A percentile compares a stretch with the other conserved stretches of the same genome.
These are phyloP conservation scores for Podotricha telesiphe DNA, from an alignment of 2,888 invertebrate species.

Conservation along the genomic window DNA sequence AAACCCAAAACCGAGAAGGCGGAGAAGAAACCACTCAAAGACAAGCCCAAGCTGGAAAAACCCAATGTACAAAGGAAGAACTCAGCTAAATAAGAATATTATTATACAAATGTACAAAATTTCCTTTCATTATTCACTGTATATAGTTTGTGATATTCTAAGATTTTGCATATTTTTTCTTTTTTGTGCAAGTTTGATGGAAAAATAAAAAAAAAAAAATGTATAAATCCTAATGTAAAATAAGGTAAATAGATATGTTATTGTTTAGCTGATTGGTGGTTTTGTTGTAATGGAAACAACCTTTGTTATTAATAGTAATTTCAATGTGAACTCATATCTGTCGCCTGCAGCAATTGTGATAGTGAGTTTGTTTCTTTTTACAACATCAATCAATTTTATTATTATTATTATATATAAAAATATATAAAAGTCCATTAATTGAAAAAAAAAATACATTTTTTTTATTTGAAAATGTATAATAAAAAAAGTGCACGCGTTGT, in stretches of 20 bases:
- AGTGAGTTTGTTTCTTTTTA: slow-evolving; percentile 14
- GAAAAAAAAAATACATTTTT: slow-evolving; percentile 44
- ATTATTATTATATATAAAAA: slow-evolving; percentile 6
- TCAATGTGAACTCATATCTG: not conserved
- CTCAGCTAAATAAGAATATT: slow-evolving; percentile 61
- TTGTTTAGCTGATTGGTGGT: slow-evolving; percentile 16
- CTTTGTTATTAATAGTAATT: not conserved
- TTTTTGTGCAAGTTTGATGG: slow-evolving; percentile 26
- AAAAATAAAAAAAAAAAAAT: slow-evolving; percentile 37
- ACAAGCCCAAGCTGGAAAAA: slow-evolving; percentile 46
- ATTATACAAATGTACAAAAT: slow-evolving; percentile 33
- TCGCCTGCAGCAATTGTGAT: not conserved
- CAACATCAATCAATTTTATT: slow-evolving; percentile 8
- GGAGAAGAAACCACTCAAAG: slow-evolving; percentile 45
- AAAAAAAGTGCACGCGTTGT: slow-evolving; percentile 36
- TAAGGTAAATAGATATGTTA: slow-evolving; percentile 17
- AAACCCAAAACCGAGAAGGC: slow-evolving; percentile 42
- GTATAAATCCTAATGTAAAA: slow-evolving; percentile 36
- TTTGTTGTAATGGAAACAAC: slow-evolving; percentile 11
- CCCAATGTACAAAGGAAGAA: slow-evolving; percentile 62
- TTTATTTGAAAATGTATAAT: slow-evolving; percentile 35
- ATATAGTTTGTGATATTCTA: slow-evolving; percentile 39
- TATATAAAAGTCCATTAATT: slow-evolving; percentile 33
- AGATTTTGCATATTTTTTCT: slow-evolving; percentile 22
- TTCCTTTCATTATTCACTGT: slow-evolving; percentile 18